Evolutionary conservation across 1,140 invertebrate genomes (phyloP).

Genomic region (Zaprionus davidi): DNA sequence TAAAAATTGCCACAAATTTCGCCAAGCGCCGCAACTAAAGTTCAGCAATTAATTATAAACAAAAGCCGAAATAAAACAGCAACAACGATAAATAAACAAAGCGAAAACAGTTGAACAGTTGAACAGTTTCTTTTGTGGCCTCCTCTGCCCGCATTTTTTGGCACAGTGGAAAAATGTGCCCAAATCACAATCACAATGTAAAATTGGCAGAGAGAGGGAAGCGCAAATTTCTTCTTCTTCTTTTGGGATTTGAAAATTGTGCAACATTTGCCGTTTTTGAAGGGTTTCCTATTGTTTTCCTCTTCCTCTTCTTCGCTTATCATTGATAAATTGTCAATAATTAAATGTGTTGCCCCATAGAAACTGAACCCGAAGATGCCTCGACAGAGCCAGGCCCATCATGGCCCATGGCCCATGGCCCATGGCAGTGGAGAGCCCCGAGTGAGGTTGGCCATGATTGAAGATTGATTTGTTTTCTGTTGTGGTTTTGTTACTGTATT

Average conservation of each 20-base stretch:
- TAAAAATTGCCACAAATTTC: conserved; percentile 30
- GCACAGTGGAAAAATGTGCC: conserved; percentile 25
- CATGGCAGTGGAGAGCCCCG: neutral
- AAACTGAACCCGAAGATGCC: conserved; percentile 23
- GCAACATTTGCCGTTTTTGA: conserved; percentile 36
- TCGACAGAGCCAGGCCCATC: conserved; percentile 3
- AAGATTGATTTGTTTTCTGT: conserved; percentile 19
- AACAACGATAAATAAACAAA: conserved; percentile 10
- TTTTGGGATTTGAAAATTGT: conserved; percentile 26
- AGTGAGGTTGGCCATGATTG: conserved; percentile 1
- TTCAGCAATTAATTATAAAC: conserved; percentile 45
- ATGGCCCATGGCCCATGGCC: conserved; percentile 8
- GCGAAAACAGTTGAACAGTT: conserved; percentile 7
- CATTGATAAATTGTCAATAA: conserved; percentile 54
- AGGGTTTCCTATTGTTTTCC: conserved; percentile 4
- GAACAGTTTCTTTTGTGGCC: conserved; percentile 9
- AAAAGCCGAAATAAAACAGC: conserved; percentile 18
- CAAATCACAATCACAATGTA: conserved; percentile 36
- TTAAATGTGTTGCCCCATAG: conserved; percentile 50
- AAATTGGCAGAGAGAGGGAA: conserved; percentile 21
- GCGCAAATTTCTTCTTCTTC: conserved; percentile 6
- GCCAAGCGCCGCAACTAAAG: conserved; percentile 18
- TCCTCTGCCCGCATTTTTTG: conserved; percentile 13
- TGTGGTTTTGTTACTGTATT: neutral
- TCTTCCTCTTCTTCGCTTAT: neutral